A percentile compares a stretch with the other conserved stretches of the same genome.
Conservation (phyloP, 2,113 vertebrate species). For the Neomonachus schauinslandi region DNA sequence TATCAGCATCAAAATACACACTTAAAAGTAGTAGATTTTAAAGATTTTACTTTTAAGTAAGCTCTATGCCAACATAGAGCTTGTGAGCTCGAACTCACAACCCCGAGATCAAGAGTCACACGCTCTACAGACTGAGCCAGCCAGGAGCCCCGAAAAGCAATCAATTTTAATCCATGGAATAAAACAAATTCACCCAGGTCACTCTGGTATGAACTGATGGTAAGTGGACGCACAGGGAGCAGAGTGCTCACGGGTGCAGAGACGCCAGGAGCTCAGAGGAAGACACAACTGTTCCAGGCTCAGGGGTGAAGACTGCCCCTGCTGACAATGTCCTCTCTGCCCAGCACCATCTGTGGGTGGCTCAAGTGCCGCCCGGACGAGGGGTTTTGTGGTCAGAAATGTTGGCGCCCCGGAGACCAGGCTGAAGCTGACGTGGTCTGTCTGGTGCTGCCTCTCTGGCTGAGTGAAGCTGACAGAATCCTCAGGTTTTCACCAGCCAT, state of each 20-base stretch:
- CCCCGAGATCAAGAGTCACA: background rate
- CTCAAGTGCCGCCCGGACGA: background rate
- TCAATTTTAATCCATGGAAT: background rate
- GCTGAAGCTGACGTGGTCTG: background rate
- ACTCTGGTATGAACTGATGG: background rate
- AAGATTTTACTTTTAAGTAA: background rate
- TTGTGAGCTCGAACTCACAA: background rate
- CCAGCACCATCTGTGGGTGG: background rate
- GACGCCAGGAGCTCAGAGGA: background rate
- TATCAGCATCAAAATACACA: background rate
- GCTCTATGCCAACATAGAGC: background rate
- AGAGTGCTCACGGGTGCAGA: background rate
- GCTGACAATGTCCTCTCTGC: background rate
- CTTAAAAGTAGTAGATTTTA: background rate
- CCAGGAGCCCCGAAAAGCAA: background rate
- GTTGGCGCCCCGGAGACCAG: background rate
- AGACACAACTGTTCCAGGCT: background rate
- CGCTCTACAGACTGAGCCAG: background rate
- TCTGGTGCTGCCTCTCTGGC: background rate
- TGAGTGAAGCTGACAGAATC: background rate
- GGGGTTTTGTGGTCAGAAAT: background rate
- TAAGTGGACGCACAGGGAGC: background rate
- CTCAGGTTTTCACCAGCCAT: background rate
- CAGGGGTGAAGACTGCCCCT: background rate
- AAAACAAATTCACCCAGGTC: background rate